Evolutionary conservation across 2,888 invertebrate genomes (phyloP), one percentile per base, ranked within the genome.

Genomic region (Orchesella flavescens): DNA sequence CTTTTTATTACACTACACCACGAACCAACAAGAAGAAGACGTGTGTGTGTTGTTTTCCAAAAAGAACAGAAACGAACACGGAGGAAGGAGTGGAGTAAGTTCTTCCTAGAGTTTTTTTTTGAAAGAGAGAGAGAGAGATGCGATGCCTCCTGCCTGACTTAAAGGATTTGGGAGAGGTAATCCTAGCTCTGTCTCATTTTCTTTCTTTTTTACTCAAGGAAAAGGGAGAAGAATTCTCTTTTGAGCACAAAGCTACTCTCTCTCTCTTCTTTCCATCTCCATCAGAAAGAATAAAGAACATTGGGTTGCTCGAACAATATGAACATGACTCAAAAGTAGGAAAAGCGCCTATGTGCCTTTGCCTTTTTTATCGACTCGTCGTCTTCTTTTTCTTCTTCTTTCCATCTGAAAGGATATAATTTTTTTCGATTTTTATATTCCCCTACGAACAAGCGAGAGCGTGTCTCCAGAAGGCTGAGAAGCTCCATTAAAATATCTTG

Each of bases 141-240:
- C 73, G 73, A 66, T 74, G 73, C 74, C 80, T 80, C n/a, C n/a
- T n/a, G 81, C 81, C 81, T 81, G 81, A 81, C 81, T 81, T 81
- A 81, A 81, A 81, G 81, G 81, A 81, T 81, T 81, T 81, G 68
- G 74, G 74, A 68, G 81, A 73, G 81, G 81, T 81, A 81, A 81
- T 81, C 81, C 81, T 72, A 74, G 68, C 72, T 81, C 81, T 81
- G 74, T 74, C 81, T 81, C 81, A 81, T 81, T 81, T 81, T 81
- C 81, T 80, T 79, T 68, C 74, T 57, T 73, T 81, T 79, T 81
- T 81, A 74, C 73, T 69, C 46, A 44, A 9, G 44, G 44, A 44
- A 12, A 44, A 44, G 44, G n/a, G 12, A n/a, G 15, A 49, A 1
- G 49, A 75, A 63, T 49, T 44, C 44, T 75, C 43, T 23, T 24